Base-by-base conservation (phyloP, 2,113 vertebrate species). In the Empidonax traillii region DNA sequence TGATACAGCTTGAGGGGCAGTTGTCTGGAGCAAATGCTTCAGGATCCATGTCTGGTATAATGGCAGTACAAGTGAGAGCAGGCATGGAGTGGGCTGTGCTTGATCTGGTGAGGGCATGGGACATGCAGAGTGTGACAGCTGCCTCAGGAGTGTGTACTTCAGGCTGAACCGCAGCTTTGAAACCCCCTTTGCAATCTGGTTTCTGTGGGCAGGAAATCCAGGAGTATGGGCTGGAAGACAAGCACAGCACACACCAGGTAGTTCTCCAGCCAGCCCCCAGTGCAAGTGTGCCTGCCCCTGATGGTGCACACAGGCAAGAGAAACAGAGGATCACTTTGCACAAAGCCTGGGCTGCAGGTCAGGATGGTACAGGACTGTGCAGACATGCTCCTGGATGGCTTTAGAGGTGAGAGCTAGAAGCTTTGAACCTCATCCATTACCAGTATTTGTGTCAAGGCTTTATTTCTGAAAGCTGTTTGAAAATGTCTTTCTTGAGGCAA, bases 261-360 rank as follows among this genome's bases (percentile, higher is more conserved):
- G 35, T 18, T 46, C 27, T 52, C 14, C 83, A 66, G 41, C 14
- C 59, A 83, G 52, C 25, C 25, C 51, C 43, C 43, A 44, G 0
- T 9, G 49, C 49, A 56, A 58, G 37, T 0, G 0, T 55, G 28
- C 46, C 37, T 58, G 55, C 4, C 43, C 33, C n/a, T 67, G 10
- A 1, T 49, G 24, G n/a, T 35, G 20, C 2, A 0, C 25, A 9
- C 0, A 9, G n/a, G 18, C 43, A 77, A 18, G 47, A 44, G 56
- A 22, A 43, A 28, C 37, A 73, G 58, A 76, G 44, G 5, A 31
- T 4, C 0, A 0, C 53, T 92, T 65, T 89, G 84, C n/a, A 19
- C 35, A 62, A 72, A 51, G 44, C 76, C n/a, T 81, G 65, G n/a
- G 14, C n/a, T 73, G 39, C 49, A 61, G 31, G 37, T 72, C 44